Base-by-base conservation (phyloP, 2,797 vertebrate genomes). In the Oryzias dopingdopingensis region DNA sequence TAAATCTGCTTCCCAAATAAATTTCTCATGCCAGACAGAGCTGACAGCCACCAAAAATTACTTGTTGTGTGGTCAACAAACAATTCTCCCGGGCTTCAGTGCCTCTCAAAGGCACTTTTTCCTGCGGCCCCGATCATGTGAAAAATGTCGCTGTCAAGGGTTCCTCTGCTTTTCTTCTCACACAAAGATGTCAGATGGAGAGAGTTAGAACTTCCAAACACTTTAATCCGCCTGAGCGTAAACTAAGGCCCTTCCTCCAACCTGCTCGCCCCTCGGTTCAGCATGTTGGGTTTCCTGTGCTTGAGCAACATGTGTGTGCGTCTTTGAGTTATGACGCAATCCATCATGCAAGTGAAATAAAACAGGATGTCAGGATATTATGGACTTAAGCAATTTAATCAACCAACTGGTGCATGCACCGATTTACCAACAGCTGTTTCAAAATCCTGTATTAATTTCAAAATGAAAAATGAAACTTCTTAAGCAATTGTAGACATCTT, bases 21-120 rank as follows among this genome's bases (percentile, higher is more conserved):
- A 92, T 92, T 93, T 86, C 84, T 86, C 78, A 77, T 68, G 77
- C 82, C 85, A 83, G 72, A 59, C 62, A 58, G 82, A 84, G 83
- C 83, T 92, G 92, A 91, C 92, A 92, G 88, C 85, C 79, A 84
- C 90, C 83, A 78, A 81, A 83, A 88, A 81, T 86, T 62, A 84
- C 76, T 91, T 91, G 89, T 92, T 92, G 89, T 91, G 86, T 82
- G 89, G 90, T 92, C 91, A 92, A 93, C 91, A 93, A 93, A 92
- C 91, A 92, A 92, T 93, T 92, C 91, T 81, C 87, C 92, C 81
- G 88, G 88, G 91, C 91, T 92, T 93, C 92, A 92, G 83, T 93
- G 92, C 87, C 72, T 92, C 89, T 93, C 86, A 92, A 93, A 91
- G 82, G 88, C 85, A 85, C 79, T 85, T 86, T 85, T 89, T 89